phyloP scores from a whole-genome alignment of 2,797 vertebrate species.

The Catamblyrhynchus diadema region DNA sequence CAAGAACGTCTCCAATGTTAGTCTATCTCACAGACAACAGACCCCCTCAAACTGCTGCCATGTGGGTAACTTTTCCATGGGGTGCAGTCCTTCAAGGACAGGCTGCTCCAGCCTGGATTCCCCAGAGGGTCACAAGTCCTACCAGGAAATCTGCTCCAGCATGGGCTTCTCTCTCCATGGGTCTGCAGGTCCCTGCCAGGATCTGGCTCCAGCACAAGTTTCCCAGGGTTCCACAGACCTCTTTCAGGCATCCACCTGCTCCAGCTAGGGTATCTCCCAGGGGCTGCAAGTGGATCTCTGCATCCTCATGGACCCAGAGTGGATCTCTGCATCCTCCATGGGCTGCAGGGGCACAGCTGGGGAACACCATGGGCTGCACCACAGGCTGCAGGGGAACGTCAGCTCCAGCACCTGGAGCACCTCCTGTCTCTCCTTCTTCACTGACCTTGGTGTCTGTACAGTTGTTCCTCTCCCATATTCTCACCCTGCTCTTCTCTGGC shows the following conservation, averaged over 20 bases:
- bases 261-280: neutral
- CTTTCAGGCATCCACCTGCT: neutral
- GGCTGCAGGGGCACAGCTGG: neutral
- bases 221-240: neutral
- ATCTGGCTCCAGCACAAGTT: neutral
- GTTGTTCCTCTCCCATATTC: neutral
- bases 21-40: neutral
- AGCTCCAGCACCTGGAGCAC: neutral
- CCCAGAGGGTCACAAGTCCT: neutral
- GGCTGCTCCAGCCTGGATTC: rapidly evolving
- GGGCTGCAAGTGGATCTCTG: neutral
- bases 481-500: neutral
- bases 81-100: neutral
- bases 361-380: neutral
- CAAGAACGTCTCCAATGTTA: rapidly evolving
- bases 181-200: neutral
- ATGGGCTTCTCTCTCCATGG: rapidly evolving
- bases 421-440: neutral
- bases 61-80: rapidly evolving
- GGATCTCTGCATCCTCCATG: neutral
- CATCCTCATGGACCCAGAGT: neutral
- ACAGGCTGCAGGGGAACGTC: neutral
- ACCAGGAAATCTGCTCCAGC: neutral
- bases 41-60: neutral
- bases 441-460: neutral